Conservation (phyloP, 2,113 vertebrate genomes). For the Sinocyclocheilus rhinocerous region DNA sequence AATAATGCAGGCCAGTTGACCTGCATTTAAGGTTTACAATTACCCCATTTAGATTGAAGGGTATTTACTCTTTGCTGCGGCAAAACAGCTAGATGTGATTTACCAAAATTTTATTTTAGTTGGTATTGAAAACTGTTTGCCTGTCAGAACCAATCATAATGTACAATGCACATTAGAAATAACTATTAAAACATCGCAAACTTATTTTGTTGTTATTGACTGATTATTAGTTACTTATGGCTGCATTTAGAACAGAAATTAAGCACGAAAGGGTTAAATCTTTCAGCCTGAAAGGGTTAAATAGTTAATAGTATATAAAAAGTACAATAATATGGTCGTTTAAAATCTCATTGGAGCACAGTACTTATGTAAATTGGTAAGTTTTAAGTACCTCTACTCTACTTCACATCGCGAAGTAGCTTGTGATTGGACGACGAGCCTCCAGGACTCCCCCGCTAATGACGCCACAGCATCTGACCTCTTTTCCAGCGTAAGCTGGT, state of each 20-base stretch:
- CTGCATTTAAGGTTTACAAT: neutral
- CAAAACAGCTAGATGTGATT: neutral
- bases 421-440: constrained; percentile 38
- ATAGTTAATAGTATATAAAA: neutral
- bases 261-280: neutral
- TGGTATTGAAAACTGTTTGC: neutral
- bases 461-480: constrained; percentile 55
- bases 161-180: neutral
- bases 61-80: neutral
- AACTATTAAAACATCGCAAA: neutral
- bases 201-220: no score
- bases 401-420: constrained; percentile 31
- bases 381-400: constrained; percentile 20
- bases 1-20: neutral
- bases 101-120: neutral
- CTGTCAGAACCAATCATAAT: neutral
- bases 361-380: constrained; percentile 38
- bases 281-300: neutral
- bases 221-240: neutral
- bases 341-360: neutral
- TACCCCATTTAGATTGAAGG: neutral
- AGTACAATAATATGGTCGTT: neutral
- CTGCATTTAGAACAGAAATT: neutral
- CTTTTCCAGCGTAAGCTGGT: constrained; percentile 34
- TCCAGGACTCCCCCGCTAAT: constrained; percentile 51